Base-by-base conservation (phyloP, 2,797 vertebrate species). In the Epinephelus malabaricus region DNA sequence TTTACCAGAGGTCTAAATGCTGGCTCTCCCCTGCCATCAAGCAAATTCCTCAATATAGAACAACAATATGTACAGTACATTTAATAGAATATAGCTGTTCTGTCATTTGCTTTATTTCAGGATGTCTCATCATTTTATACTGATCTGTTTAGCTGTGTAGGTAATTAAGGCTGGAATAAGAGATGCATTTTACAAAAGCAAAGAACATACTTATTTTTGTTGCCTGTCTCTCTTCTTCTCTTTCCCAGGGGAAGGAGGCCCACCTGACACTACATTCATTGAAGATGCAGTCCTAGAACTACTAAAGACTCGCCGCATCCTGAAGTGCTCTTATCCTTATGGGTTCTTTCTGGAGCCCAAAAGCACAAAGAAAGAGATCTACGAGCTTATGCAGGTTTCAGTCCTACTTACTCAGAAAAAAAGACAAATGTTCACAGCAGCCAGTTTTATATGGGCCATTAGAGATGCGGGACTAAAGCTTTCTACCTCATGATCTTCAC, bases 281-380 rank as follows among this genome's bases (percentile, higher is more conserved):
- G 98, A 99, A 97, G 98, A 99, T 78, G 98, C 98, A 2, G 98
- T 99, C 79, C 96, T 97, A 14, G 98, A 99, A 90, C 97, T 99
- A 75, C 96, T 99, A 25, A 99, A 99, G 95, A 99, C 98, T 65
- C 97, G 98, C 2, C 97, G 98, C 75, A 98, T 99, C 94, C 97
- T 99, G 88, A 99, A 99, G 97, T 99, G 98, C 96, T 99, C 98
- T 97, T 99, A 99, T 88, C 97, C 98, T 46, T 99, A 99, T 47
- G 98, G 98, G 88, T 99, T 99, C 95, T 99, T 99, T 94, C 94
- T 99, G 93, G 98, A 99, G 95, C 97, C 98, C 88, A 99, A 99
- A 96, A 99, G 98, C 97, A 99, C 98, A 96, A 99, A 99, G 94
- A 99, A 98, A 91, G 98, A 99, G 96, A 99, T 99, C 94, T 99